Evolutionary conservation across 2,797 vertebrate genomes (phyloP), one percentile per base, ranked within the genome.

Genomic region (Salmo trutta): DNA sequence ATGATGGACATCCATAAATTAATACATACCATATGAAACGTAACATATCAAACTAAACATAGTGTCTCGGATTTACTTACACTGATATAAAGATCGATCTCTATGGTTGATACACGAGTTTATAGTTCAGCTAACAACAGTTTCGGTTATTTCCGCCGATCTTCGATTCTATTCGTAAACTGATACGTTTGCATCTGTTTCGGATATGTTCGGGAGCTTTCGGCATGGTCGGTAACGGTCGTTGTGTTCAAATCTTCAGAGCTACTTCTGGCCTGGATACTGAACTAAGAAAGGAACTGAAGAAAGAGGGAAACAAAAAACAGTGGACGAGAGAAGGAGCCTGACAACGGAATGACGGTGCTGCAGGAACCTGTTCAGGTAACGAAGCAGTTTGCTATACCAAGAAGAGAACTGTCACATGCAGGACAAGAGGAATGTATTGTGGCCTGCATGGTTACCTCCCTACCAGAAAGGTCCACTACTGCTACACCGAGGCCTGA

Each of bases 351-450:
- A 89, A 99, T 99, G 98, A 99, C 98, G 93, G 98, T 99, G 95
- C 95, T 99, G 93, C 98, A 99, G 95, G 98, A 99, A 95, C 98
- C 98, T 86, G 97, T 99, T 91, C 98, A 99, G 97, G 97, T 99
- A 96, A 82, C 82, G 81, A 70, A 77, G 79, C 51, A 77, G 64
- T 75, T 27, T 41, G 52, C 69, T 77, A 41, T 33, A 15, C 59
- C 12, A 67, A 54, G 10, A 1, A 71, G 5, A 62, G 62, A 71
- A 79, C 72, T 90, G 85, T 84, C 83, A 89, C 54, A 33, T 78
- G 54, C 51, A 7, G 29, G 33, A 56, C 77, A 72, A 74, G 36
- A 56, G 59, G 56, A 80, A 59, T 82, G 82, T 69, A 62, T 17
- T 52, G 15, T 53, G 79, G 66, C 74, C 70, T 16, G 76, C 15